phyloP scores from a whole-genome alignment of 1,140 invertebrate genomes.

The Parasteatoda tepidariorum region DNA sequence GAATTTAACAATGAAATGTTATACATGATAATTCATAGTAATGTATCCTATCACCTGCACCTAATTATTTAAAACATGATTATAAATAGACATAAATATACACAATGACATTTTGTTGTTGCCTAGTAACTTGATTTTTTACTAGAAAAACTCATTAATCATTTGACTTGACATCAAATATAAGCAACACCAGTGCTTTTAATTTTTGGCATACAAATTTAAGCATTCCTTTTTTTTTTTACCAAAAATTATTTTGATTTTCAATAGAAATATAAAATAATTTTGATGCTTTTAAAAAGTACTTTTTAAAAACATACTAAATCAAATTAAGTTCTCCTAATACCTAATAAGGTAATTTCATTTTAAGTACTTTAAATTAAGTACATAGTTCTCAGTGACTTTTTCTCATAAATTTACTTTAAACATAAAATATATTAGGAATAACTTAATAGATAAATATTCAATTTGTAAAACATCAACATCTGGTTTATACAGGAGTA shows the following conservation, averaged over 20 bases:
- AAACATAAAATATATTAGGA: too few relatives aligned
- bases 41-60: constrained; percentile 39
- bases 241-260: too few relatives aligned
- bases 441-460: too few relatives aligned
- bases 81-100: background rate
- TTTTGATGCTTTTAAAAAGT: background rate
- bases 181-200: background rate
- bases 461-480: too few relatives aligned
- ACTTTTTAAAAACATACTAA: background rate
- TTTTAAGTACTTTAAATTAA: background rate
- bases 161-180: background rate
- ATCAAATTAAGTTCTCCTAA: background rate
- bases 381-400: too few relatives aligned
- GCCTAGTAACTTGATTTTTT: background rate
- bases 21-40: constrained; percentile 32
- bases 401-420: too few relatives aligned
- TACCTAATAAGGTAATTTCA: background rate
- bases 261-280: background rate
- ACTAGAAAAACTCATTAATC: background rate
- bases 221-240: too few relatives aligned
- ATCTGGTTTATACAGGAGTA: too few relatives aligned
- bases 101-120: background rate
- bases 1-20: constrained; percentile 32
- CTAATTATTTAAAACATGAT: constrained; percentile 4
- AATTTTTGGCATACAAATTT: background rate